phyloP scores from a whole-genome alignment of 1,140 invertebrate genomes.

The Lordiphosa collinella region DNA sequence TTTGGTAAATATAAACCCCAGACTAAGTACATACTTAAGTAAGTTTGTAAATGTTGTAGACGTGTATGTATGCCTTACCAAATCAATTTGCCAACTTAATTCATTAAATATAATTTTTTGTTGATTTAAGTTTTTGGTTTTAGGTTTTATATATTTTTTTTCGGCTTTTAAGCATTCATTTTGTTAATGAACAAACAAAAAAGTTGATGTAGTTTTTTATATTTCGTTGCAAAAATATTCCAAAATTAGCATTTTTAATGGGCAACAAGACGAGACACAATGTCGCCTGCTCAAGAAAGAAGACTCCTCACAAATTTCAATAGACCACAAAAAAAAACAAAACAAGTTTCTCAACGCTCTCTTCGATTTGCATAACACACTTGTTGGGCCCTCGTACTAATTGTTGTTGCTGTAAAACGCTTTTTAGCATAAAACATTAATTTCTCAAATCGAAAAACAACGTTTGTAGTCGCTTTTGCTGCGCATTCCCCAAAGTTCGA shows the following conservation, averaged over 20 bases:
- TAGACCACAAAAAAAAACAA: constrained; percentile 19
- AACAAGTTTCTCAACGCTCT: not conserved
- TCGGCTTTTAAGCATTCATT: constrained; percentile 35
- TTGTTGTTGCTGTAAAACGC: constrained; percentile 28
- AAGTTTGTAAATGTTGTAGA: no score
- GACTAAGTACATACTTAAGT: no score
- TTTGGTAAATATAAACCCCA: no score
- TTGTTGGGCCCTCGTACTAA: constrained; percentile 13
- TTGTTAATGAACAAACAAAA: constrained; percentile 62
- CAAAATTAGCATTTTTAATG: constrained; percentile 71
- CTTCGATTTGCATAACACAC: constrained; percentile 16
- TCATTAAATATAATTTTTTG: constrained; percentile 3
- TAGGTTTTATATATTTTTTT: no score
- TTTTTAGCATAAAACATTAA: constrained; percentile 68
- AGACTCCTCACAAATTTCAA: constrained; percentile 22
- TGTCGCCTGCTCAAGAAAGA: constrained; percentile 52
- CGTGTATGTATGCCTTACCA: constrained; percentile 1
- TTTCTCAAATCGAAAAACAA: constrained; percentile 35
- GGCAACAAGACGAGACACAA: constrained; percentile 64
- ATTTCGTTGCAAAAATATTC: constrained; percentile 35
- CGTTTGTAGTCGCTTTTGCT: constrained; percentile 19
- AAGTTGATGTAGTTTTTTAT: constrained; percentile 11
- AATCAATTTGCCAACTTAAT: constrained; percentile 30
- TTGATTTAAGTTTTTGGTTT: not conserved
- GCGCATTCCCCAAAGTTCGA: constrained; percentile 8